Evolutionary conservation across 1,140 invertebrate genomes (phyloP), one percentile per base, ranked within the genome.

Genomic region (Temnothorax longispinosus): DNA sequence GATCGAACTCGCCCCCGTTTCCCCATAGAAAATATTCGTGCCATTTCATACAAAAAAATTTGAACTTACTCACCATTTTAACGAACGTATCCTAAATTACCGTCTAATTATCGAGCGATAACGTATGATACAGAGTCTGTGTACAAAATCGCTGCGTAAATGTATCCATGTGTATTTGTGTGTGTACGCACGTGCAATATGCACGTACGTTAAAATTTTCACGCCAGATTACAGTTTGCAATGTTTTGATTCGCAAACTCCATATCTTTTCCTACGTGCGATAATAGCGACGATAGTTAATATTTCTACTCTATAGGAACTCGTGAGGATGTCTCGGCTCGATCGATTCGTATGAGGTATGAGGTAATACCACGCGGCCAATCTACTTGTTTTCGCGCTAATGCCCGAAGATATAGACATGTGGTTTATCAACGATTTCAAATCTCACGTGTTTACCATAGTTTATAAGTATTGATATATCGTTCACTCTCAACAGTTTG

Each of bases 51-150:
- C 71, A 92, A 91, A 91, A 69, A 85, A 92, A 91, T 80, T 90
- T 90, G 65, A 90, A 54, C 84, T 88, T 88, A 90, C 18, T 13
- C 8, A 54, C 77, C 27, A 3, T 82, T 56, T 84, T 85, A 82
- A 86, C 56, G n/a, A 72, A 89, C 77, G 54, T 86, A 62, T 32
- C 35, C 65, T 88, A 82, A 65, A 35, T 89, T 60, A 27, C 27
- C 27, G 38, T 38, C 38, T 85, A 87, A 76, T 80, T 71, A 78
- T 32, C 77, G 50, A 82, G 56, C 69, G 54, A 56, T 87, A 80
- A 86, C 56, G 64, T 93, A 93, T 89, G 77, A 91, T 91, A 92
- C 91, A 93, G 89, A 92, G 80, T 92, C 88, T 93, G 90, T 91
- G 91, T 27, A 27, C 91, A 92, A 92, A 89, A 87, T 60, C 80